Base-by-base conservation (phyloP, 1,140 invertebrate species). In the Aleiodes sp. region DNA sequence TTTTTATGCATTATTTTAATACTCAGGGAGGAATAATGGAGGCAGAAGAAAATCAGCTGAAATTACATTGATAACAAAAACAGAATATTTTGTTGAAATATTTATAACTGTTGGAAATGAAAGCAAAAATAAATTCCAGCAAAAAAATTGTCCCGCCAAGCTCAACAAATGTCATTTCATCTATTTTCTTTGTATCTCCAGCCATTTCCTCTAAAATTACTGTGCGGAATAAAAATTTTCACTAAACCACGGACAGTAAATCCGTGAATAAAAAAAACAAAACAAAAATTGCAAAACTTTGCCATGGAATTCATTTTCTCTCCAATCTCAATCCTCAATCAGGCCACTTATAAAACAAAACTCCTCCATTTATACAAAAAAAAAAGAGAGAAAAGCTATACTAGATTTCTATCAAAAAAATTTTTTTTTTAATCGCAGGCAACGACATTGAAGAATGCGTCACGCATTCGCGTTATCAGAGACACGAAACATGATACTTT, bases 401-500 rank as follows among this genome's bases (percentile, higher is more conserved):
- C 21, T 24, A 52, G 21, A 52, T 52, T 52, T n/a, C n/a, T n/a
- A n/a, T n/a, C n/a, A n/a, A n/a, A n/a, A n/a, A n/a, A n/a, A n/a
- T n/a, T n/a, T n/a, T n/a, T n/a, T n/a, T n/a, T n/a, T n/a, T n/a
- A n/a, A n/a, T n/a, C n/a, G 21, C 26, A 52, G 6, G 26, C 7
- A 16, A 21, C 21, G 8, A 24, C 46, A 52, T 52, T 52, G 12
- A 1, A 52, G 46, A 52, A 52, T 8, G 46, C 19, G 46, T 52
- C 46, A 52, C 46, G 46, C 46, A 52, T 52, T 52, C 3, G 46
- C 16, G 46, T 52, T 52, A 52, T 52, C 21, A 52, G 21, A 12
- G 6, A 52, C 21, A 52, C 41, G 7, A 46, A 6, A 52, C 21
- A 52, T 52, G 46, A 52, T 52, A 52, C 46, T 12, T 52, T 52